Percentiles rank a stretch among this genome's conserved stretches.
These are phyloP conservation scores for Oscheius sp. DNA, from an alignment of 2,888 invertebrate genomes.

Conservation along the genomic window DNA sequence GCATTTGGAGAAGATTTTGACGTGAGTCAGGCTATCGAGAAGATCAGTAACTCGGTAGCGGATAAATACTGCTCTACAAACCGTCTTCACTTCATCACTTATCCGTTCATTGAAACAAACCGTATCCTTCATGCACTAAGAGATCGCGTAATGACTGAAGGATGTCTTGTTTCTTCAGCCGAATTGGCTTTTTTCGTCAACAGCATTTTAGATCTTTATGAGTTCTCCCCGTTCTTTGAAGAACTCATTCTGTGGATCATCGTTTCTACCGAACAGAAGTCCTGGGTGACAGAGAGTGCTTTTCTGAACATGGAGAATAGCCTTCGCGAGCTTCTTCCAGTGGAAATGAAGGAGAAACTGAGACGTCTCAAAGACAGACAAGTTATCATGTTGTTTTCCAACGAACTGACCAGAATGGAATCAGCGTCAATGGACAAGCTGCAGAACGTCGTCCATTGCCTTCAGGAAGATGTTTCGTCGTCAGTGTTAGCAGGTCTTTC, in stretches of 20 bases:
- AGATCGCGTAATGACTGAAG: slow-evolving; percentile 19
- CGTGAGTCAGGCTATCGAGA: neutral
- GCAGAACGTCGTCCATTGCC: neutral
- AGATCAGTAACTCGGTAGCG: neutral
- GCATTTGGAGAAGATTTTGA: neutral
- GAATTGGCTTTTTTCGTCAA: slow-evolving; percentile 13
- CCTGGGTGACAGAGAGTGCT: slow-evolving; percentile 2
- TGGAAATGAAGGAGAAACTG: neutral
- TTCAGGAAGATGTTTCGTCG: neutral
- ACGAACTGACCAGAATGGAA: neutral
- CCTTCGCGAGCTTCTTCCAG: neutral
- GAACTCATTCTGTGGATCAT: slow-evolving; percentile 16
- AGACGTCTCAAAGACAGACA: neutral
- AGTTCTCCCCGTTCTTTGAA: slow-evolving; percentile 1
- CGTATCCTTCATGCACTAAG: slow-evolving; percentile 2
- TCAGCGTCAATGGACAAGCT: neutral
- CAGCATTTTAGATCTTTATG: neutral
- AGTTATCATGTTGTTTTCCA: neutral
- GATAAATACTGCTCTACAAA: slow-evolving; percentile 7
- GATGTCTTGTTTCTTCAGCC: neutral
- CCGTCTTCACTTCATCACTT: slow-evolving; percentile 18
- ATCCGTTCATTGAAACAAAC: slow-evolving; percentile 25
- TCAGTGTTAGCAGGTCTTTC: neutral
- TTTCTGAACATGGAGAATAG: slow-evolving; percentile 10
- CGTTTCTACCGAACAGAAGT: slow-evolving; percentile 5